Evolutionary conservation across 2,888 invertebrate genomes (phyloP), one percentile per base, ranked within the genome.

Genomic region (Lepetodrilus schrolli): DNA sequence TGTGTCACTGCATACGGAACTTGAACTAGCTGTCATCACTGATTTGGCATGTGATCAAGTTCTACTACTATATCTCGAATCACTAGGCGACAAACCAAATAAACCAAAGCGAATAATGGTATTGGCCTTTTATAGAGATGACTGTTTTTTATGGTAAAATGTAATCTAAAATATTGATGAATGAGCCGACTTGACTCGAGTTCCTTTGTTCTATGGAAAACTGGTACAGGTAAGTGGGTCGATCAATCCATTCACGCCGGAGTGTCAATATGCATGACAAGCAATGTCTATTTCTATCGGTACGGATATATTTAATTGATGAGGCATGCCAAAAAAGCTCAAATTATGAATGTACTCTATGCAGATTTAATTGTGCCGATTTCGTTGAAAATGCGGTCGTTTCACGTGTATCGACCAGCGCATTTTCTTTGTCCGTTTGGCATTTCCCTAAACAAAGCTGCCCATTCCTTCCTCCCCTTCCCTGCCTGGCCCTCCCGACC

Each of bases 51-150:
- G 26, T 23, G 13, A 51, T 51, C 51, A 51, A 51, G 7, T 51
- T 23, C 23, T 8, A 8, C 10, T n/a, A n/a, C n/a, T n/a, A n/a
- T n/a, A n/a, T 23, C 23, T 51, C 26, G 23, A 26, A 30, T 51
- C 51, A 51, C 51, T 26, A 51, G 51, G 51, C 51, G 26, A 51
- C 51, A 23, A n/a, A 23, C 51, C 8, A 23, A 21, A 51, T 51
- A 21, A 23, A 51, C 23, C n/a, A 13, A 13, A 43, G 43, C 3
- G 17, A 17, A 43, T 43, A 43, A 43, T 43, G 10, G 43, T 43
- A 13, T 17, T n/a, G 17, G 17, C 43, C 43, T 43, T 43, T 43
- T 43, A 43, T 13, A 43, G 43, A 43, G 43, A 43, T 17, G 43
- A 43, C n/a, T 17, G 17, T 17, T n/a, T 43, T 43, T 43, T 13